These are phyloP conservation scores for Lepus oiostolus DNA, from an alignment of 2,797 vertebrate species.

Conservation along the genomic window DNA sequence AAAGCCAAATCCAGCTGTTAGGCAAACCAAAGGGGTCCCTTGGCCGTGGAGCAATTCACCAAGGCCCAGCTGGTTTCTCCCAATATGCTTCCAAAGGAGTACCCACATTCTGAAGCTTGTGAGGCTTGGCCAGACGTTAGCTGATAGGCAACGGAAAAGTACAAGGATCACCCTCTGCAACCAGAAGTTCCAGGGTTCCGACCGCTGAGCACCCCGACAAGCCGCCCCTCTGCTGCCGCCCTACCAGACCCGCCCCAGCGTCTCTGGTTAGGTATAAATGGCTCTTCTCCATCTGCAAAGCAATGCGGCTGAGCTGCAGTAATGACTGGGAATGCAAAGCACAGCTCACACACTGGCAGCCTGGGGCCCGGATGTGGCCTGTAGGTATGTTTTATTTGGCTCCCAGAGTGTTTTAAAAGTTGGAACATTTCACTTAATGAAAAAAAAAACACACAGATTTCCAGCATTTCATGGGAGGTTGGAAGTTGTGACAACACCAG, in stretches of 20 bases:
- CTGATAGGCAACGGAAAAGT: background rate
- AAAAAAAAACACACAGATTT: slow-evolving; percentile 5
- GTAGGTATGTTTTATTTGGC: slow-evolving; percentile 73
- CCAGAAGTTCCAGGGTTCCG: background rate
- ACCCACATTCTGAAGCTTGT: fast-evolving
- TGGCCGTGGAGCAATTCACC: fast-evolving
- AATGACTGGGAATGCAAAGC: background rate
- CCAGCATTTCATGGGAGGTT: background rate
- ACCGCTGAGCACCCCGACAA: background rate
- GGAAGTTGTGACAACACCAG: background rate
- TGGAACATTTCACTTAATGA: slow-evolving; percentile 54
- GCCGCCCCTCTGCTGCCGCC: background rate
- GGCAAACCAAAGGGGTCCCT: background rate
- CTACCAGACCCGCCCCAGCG: background rate
- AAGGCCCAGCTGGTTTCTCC: background rate
- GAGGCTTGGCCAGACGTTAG: background rate
- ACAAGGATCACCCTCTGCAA: no score
- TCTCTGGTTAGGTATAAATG: background rate
- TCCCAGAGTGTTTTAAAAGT: slow-evolving; percentile 37
- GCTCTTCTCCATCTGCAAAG: background rate
- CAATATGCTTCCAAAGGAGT: fast-evolving
- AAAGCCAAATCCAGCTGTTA: background rate
- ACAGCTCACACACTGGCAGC: background rate
- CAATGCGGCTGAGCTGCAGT: background rate
- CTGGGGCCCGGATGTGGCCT: slow-evolving; percentile 17